These are phyloP conservation scores for Spheniscus mendiculus DNA, from an alignment of 2,113 vertebrate species.

Conservation along the genomic window DNA sequence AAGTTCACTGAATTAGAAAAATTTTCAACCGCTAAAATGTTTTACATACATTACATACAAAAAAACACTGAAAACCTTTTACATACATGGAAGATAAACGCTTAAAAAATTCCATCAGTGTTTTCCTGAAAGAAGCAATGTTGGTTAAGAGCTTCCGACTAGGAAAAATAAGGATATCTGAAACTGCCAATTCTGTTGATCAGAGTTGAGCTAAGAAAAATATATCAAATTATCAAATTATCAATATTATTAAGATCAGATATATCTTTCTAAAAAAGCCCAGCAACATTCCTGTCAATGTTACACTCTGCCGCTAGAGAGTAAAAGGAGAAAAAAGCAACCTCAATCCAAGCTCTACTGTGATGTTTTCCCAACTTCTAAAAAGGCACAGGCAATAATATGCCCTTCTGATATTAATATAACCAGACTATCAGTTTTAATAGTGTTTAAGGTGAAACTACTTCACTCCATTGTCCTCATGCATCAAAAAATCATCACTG, in stretches of 20 bases:
- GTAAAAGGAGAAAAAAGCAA: background rate
- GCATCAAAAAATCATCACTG: background rate
- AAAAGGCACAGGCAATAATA: background rate
- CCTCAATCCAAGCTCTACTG: background rate
- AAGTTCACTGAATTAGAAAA: background rate
- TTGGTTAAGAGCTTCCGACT: background rate
- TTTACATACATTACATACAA: background rate
- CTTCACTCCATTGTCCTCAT: conserved; percentile 10
- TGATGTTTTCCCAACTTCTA: background rate
- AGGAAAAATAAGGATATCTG: background rate
- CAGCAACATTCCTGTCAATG: background rate
- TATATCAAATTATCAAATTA: too few species aligned
- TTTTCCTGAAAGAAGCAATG: background rate
- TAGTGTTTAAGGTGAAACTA: conserved; percentile 25
- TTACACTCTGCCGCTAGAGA: background rate
- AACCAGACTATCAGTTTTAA: background rate
- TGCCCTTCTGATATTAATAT: conserved; percentile 10
- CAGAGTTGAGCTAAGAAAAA: background rate
- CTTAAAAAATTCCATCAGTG: background rate
- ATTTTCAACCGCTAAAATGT: background rate
- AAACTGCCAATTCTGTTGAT: background rate
- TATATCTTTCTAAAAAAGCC: background rate
- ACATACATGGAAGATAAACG: background rate
- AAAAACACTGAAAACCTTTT: background rate
- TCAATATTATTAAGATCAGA: too few species aligned